Evolutionary conservation across 2,888 invertebrate species (phyloP).

Genomic region (Phalangium opilio): DNA sequence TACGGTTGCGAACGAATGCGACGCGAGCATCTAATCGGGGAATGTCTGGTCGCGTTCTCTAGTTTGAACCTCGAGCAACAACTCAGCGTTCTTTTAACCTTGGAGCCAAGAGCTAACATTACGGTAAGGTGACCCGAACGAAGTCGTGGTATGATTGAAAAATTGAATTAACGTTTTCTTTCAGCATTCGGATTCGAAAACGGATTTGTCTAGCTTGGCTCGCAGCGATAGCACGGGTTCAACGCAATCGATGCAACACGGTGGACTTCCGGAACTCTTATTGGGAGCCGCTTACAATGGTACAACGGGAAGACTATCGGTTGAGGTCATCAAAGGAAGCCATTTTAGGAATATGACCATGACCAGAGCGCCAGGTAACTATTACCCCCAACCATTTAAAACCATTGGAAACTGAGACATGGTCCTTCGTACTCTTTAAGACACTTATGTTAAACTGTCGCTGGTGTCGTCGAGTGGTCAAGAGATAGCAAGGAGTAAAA

Average conservation of each 20-base stretch:
- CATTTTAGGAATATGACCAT: conserved; percentile 43
- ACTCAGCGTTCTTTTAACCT: conserved; percentile 73
- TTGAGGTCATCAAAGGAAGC: conserved; percentile 69
- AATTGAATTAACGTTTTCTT: background rate
- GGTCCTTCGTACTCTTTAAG: no score
- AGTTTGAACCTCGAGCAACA: conserved; percentile 76
- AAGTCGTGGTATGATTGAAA: no score
- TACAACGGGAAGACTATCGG: conserved; percentile 79
- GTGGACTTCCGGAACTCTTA: conserved; percentile 78
- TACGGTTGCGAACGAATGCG: conserved; percentile 88
- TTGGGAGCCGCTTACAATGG: conserved; percentile 82
- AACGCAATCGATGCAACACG: conserved; percentile 62
- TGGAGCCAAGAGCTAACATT: conserved; percentile 41
- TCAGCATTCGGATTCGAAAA: conserved; percentile 34
- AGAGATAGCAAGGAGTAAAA: conserved; percentile 83
- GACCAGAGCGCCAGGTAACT: conserved; percentile 32
- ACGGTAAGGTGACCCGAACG: conserved; percentile 16
- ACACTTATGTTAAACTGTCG: conserved; percentile 84
- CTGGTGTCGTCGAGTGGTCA: conserved; percentile 82
- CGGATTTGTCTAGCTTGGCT: conserved; percentile 58
- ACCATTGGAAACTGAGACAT: background rate
- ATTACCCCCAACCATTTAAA: background rate
- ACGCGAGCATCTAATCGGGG: conserved; percentile 76
- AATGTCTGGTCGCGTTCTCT: conserved; percentile 75
- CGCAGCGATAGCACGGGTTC: conserved; percentile 87